Base-by-base conservation (phyloP, 2,113 vertebrate genomes). In the Orientallactaga bullata region DNA sequence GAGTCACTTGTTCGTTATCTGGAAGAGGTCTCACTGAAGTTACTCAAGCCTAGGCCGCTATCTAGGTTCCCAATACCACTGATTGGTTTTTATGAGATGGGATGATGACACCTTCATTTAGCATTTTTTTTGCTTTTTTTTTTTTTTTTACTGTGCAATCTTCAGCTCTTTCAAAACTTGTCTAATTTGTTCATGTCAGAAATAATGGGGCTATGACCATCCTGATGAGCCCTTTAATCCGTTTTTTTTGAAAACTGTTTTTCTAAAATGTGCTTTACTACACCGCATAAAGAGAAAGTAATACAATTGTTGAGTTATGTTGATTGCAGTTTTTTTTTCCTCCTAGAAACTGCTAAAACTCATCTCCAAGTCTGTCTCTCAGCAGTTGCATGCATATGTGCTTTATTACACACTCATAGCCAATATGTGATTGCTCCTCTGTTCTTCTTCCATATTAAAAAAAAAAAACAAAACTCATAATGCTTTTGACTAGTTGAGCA, bases 201-300 rank as follows among this genome's bases (percentile, higher is more conserved):
- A 92, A 86, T 77, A 88, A 95, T 30, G 69, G 30, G 42, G 66
- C 10, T 30, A 55, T 42, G 9, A 55, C 32, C 51, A 83, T 69
- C 71, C 83, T 85, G 82, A 81, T 32, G 66, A 66, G n/a, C 39
- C 65, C 61, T 92, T 94, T 89, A 85, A 91, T 87, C 83, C 82
- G 47, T 83, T 88, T 88, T 47, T 47, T 96, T 78, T 23, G 92
- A 89, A 93, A 80, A 24, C 21, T 73, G 47, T 85, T 95, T 84
- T 80, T 84, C 80, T 63, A 85, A 83, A 93, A 79, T 90, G 77
- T 94, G 88, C 65, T 82, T 55, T 55, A 51, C 69, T 91, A 94
- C 93, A 65, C 20, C 37, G 63, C 81, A 66, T 74, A 82, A 73
- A 87, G 2, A 93, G 65, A 68, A 89, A 91, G 85, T 26, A 88